Evolutionary conservation across 2,888 invertebrate genomes (phyloP).

Genomic region (Cactoblastis cactorum): DNA sequence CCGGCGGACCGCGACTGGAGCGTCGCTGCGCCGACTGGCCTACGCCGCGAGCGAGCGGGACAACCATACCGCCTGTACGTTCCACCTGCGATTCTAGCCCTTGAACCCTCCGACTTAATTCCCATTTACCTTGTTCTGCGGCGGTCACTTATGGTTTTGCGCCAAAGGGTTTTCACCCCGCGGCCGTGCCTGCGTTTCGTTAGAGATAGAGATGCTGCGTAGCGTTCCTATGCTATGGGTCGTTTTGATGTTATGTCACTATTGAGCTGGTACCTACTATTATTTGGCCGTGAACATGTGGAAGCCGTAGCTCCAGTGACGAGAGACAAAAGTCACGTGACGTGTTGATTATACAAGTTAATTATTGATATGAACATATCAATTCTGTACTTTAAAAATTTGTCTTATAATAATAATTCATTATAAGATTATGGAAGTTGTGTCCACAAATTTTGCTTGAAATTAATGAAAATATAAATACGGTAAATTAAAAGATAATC

Average conservation of each 20-base stretch:
- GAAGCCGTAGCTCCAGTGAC: constrained; percentile 47
- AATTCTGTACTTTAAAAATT: not conserved
- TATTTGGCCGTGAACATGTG: constrained; percentile 69
- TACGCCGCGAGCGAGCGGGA: constrained; percentile 73
- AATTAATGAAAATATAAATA: too few relatives aligned
- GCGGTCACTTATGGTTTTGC: constrained; percentile 63
- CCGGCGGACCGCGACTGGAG: constrained; percentile 78
- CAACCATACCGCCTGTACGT: constrained; percentile 56
- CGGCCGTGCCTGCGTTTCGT: constrained; percentile 60
- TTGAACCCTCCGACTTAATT: constrained; percentile 67
- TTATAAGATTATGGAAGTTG: too few relatives aligned
- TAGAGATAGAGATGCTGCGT: constrained; percentile 74
- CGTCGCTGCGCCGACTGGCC: constrained; percentile 71
- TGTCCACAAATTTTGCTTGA: too few relatives aligned
- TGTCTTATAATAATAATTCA: too few relatives aligned
- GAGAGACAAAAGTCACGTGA: constrained; percentile 38
- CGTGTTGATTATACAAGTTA: constrained; percentile 22
- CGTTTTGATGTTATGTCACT: constrained; percentile 71
- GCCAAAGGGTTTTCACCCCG: constrained; percentile 74
- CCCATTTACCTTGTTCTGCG: constrained; percentile 59
- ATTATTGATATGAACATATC: constrained; percentile 2
- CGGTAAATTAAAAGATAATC: too few relatives aligned
- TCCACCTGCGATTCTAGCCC: constrained; percentile 66
- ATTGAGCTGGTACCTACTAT: constrained; percentile 65
- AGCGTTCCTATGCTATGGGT: constrained; percentile 61